phyloP scores from a whole-genome alignment of 2,113 vertebrate species.

The Polypterus senegalus region DNA sequence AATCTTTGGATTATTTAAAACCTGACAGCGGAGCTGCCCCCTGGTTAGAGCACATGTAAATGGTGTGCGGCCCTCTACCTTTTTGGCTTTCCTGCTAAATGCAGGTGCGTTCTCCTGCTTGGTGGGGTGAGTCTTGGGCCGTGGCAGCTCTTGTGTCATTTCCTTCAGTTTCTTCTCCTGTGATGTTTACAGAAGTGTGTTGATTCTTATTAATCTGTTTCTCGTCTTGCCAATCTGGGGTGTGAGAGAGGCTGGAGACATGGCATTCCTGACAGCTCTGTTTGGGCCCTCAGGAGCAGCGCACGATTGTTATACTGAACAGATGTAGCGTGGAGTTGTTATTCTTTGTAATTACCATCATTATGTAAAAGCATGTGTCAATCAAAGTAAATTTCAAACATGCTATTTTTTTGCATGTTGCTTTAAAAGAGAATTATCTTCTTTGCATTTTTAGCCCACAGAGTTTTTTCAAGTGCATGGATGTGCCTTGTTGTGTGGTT shows the following conservation, averaged over 20 bases:
- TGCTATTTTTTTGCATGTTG: slow-evolving; percentile 23
- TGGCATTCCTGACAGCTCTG: slow-evolving; percentile 65
- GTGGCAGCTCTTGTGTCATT: slow-evolving; percentile 22
- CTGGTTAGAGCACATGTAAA: neutral
- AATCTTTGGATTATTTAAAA: no score
- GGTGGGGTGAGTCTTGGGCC: slow-evolving; percentile 23
- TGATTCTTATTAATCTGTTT: slow-evolving; percentile 90
- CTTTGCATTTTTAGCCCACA: neutral
- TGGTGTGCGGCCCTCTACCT: slow-evolving; percentile 23
- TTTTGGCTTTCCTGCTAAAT: slow-evolving; percentile 45
- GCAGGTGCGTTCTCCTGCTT: slow-evolving; percentile 19
- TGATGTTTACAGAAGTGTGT: slow-evolving; percentile 77
- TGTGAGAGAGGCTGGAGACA: slow-evolving; percentile 47
- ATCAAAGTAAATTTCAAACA: slow-evolving; percentile 78
- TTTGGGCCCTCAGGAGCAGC: slow-evolving; percentile 40
- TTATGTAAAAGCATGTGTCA: slow-evolving; percentile 95
- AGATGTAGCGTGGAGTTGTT: slow-evolving; percentile 84
- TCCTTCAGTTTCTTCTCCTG: slow-evolving; percentile 41
- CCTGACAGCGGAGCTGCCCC: no score
- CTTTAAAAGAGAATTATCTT: neutral
- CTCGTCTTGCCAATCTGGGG: slow-evolving; percentile 52
- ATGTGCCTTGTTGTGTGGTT: no score
- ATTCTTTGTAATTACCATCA: slow-evolving; percentile 95
- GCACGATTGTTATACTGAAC: slow-evolving; percentile 68
- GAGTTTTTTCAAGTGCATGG: no score